Conservation (phyloP, 1,140 invertebrate species). For the Oscheius sp. region DNA sequence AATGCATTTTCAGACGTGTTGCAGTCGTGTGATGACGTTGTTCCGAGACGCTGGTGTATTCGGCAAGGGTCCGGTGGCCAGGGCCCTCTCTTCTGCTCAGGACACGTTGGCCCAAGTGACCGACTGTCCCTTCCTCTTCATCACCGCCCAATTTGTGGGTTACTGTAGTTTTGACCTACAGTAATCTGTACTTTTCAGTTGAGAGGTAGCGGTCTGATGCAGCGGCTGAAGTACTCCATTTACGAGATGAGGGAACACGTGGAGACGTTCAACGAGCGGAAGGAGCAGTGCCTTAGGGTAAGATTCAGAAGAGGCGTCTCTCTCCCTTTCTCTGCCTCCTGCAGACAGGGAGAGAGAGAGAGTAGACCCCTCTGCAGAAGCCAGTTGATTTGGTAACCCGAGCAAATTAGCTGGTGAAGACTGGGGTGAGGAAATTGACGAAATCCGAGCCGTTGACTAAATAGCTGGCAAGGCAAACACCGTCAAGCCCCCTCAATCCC, state of each 20-base stretch:
- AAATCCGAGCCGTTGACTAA: slow-evolving; percentile 9
- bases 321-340: not conserved
- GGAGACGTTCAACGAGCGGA: slow-evolving; percentile 86
- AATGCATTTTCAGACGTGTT: slow-evolving; percentile 32
- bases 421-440: slow-evolving; percentile 6
- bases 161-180: not conserved
- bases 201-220: slow-evolving; percentile 68
- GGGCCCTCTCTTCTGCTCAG: slow-evolving; percentile 52
- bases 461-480: slow-evolving; percentile 5
- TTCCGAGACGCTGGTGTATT: slow-evolving; percentile 60
- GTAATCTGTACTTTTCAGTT: too few species aligned
- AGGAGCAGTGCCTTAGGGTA: slow-evolving; percentile 84
- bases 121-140: slow-evolving; percentile 65
- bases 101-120: slow-evolving; percentile 63
- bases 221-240: slow-evolving; percentile 80
- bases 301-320: slow-evolving; percentile 31
- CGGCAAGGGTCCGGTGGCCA: slow-evolving; percentile 41
- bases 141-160: slow-evolving; percentile 63
- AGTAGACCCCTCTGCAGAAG: not conserved
- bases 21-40: slow-evolving; percentile 47
- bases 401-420: slow-evolving; percentile 1
- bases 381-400: too few species aligned
- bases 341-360: not conserved
- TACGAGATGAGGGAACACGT: slow-evolving; percentile 91
- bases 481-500: not conserved